These are phyloP conservation scores for Coremacera marginata DNA, from an alignment of 2,888 invertebrate genomes.

Conservation along the genomic window DNA sequence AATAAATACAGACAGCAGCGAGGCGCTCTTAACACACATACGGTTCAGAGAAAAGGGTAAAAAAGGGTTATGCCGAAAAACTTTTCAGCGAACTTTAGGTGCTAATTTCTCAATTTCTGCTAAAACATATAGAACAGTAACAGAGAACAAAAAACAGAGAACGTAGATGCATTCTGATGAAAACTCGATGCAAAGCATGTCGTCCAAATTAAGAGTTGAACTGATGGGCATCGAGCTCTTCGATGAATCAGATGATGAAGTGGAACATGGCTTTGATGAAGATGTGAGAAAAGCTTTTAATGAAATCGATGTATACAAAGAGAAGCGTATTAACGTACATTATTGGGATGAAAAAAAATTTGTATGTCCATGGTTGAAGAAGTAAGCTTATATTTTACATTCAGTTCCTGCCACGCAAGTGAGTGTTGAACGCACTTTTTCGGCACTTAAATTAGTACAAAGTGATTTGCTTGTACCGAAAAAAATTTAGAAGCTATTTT, in stretches of 20 bases:
- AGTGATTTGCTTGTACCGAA: background rate
- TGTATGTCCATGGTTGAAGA: no score
- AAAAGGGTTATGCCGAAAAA: no score
- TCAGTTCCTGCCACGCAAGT: constrained; percentile 20
- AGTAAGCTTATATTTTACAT: background rate
- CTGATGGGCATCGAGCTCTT: background rate
- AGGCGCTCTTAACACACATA: no score
- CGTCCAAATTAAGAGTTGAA: background rate
- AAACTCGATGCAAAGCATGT: background rate
- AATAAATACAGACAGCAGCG: no score
- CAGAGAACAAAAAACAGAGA: no score
- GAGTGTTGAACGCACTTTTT: constrained; percentile 23
- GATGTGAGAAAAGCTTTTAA: background rate
- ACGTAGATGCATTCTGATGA: background rate
- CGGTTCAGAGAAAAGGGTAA: no score
- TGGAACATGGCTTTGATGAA: background rate
- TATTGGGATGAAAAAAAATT: no score
- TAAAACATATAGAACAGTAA: no score
- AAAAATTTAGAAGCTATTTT: background rate
- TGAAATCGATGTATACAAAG: no score
- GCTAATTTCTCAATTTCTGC: no score
- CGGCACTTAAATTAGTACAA: constrained; percentile 8
- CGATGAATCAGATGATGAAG: background rate
- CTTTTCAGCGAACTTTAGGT: no score
- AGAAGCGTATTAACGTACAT: no score